Conservation (phyloP, 2,113 vertebrate species). For the Charina bottae region DNA sequence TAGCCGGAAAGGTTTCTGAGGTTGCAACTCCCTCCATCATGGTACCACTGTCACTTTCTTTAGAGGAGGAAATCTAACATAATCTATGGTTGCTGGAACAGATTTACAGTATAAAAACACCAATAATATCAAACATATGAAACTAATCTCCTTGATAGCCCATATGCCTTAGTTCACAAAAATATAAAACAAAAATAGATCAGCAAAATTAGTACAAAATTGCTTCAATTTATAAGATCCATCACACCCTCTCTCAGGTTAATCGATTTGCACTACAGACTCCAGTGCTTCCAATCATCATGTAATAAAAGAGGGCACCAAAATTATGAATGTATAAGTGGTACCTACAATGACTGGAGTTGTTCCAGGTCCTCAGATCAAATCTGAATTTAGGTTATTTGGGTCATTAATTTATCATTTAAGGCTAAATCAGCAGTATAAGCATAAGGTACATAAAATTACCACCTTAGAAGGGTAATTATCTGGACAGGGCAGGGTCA, state of each 20-base stretch:
- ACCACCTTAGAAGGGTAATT: conserved; percentile 39
- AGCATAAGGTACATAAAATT: conserved; percentile 31
- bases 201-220: background rate
- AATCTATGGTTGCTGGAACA: background rate
- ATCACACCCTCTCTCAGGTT: background rate
- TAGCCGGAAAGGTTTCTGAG: background rate
- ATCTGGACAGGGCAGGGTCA: background rate
- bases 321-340: background rate
- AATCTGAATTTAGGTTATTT: conserved; percentile 22
- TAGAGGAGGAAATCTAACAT: background rate
- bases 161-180: background rate
- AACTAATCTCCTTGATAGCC: background rate
- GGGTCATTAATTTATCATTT: conserved; percentile 31
- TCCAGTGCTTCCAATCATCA: background rate
- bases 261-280: conserved; percentile 2
- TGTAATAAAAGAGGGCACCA: conserved; percentile 7
- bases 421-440: conserved; percentile 38
- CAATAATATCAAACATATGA: background rate
- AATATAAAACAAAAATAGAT: background rate
- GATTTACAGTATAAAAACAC: background rate
- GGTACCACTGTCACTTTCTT: background rate
- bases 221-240: background rate
- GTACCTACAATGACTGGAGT: background rate
- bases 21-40: background rate
- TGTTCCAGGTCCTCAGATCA: conserved; percentile 20